Conservation (phyloP, 1,140 invertebrate species). For the Arctopsyche grandis region DNA sequence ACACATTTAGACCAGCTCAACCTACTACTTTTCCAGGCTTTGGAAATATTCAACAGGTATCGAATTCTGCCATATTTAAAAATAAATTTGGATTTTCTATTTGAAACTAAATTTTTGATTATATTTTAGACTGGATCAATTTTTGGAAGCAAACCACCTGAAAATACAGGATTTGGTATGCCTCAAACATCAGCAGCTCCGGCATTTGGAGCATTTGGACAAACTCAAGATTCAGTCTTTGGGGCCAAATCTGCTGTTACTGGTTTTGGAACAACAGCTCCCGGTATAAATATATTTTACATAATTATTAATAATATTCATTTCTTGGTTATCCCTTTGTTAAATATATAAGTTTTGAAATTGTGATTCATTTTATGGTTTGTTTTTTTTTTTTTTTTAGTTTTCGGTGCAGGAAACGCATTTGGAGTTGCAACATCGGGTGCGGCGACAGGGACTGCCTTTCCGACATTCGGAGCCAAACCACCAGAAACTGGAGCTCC, state of each 20-base stretch:
- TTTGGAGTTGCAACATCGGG: conserved; percentile 70
- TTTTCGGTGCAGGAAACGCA: conserved; percentile 60
- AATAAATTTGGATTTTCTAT: not conserved
- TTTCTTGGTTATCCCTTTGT: not conserved
- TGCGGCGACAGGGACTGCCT: conserved; percentile 69
- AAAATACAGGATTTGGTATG: conserved; percentile 67
- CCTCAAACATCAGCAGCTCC: conserved; percentile 59
- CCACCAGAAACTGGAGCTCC: conserved; percentile 61
- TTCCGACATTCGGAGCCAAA: conserved; percentile 64
- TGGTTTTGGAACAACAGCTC: conserved; percentile 60
- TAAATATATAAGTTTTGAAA: too few species aligned
- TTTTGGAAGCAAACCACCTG: conserved; percentile 63
- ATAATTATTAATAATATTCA: conserved; percentile 29
- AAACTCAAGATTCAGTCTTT: conserved; percentile 57
- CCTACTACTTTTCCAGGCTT: conserved; percentile 58
- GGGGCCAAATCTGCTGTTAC: conserved; percentile 57
- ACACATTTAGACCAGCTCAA: conserved; percentile 56
- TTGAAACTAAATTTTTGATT: too few species aligned
- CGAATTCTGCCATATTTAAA: not conserved
- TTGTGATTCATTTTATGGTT: not conserved
- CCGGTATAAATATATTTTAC: conserved; percentile 57
- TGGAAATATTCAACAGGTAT: conserved; percentile 52
- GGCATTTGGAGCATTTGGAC: conserved; percentile 60
- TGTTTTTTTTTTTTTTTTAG: conserved; percentile 51
- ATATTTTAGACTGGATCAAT: conserved; percentile 56